Evolutionary conservation across 2,888 invertebrate genomes (phyloP), one percentile per base, ranked within the genome.

Genomic region (Cremastinae sp.): DNA sequence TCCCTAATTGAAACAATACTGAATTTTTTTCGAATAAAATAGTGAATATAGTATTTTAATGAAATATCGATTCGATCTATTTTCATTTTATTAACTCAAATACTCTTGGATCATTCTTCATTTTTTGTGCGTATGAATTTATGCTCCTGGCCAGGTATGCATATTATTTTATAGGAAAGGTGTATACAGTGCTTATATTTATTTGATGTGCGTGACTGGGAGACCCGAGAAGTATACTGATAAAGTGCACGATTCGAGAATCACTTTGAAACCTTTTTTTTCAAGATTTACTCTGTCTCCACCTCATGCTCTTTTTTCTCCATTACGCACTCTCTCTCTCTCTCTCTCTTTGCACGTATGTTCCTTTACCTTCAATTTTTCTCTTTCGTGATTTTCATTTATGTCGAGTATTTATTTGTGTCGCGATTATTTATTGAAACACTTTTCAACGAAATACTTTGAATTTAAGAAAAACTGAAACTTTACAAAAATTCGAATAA

Each of bases 151-250:
- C n/a, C 28, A 22, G 45, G 36, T 59, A 18, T 59, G 45, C 47
- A 43, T 22, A 16, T 34, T 45, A 20, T 28, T 61, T 70, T 53
- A 62, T 36, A 54, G 34, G 43, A 61, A 45, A 12, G 41, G n/a
- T 47, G 43, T 10, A 53, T 28, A 28, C 20, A 64, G 64, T 59
- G 73, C 49, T 47, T 72, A 72, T 79, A 80, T 79, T 80, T 79
- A 80, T 80, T 77, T 79, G 78, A 72, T 78, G 79, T 79, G 80
- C 80, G 80, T 80, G 80, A 80, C 80, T 79, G 64, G 72, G 58
- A 78, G 80, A 80, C 79, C 79, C 79, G 72, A 69, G 70, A 53
- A 61, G 68, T 41, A 54, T 62, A 64, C 72, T 74, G 80, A 80
- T 80, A 79, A 80, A 77, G 77, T 75, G 78, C 80, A 79, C 79